A percentile compares a stretch with the other conserved stretches of the same genome.
phyloP scores from a whole-genome alignment of 2,113 vertebrate genomes.

The Macquaria ambigua region DNA sequence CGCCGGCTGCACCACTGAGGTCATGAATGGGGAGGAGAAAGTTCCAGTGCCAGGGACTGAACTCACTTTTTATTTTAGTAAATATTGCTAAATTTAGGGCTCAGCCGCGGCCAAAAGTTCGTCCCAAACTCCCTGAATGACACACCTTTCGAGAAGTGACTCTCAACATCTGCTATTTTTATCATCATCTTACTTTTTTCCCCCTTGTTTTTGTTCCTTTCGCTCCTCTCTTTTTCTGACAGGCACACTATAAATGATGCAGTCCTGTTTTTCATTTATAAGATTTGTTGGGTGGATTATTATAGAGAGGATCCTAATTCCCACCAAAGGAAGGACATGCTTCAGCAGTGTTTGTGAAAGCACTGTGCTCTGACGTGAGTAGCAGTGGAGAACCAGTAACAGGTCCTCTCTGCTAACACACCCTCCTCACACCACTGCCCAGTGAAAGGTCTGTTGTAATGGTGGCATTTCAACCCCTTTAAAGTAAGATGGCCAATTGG shows the following conservation, averaged over 20 bases:
- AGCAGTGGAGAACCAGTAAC: conserved; percentile 68
- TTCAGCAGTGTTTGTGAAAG: conserved; percentile 67
- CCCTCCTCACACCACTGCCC: conserved; percentile 55
- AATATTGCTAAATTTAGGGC: conserved; percentile 81
- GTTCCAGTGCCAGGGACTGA: conserved; percentile 69
- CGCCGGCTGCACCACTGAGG: conserved; percentile 72
- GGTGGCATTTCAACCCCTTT: conserved; percentile 58
- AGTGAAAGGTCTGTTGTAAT: conserved; percentile 52
- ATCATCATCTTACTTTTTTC: conserved; percentile 52
- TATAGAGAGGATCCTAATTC: conserved; percentile 60
- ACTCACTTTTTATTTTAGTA: conserved; percentile 80
- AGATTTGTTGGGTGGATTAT: conserved; percentile 64
- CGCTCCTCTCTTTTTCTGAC: conserved; percentile 15
- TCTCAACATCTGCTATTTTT: conserved; percentile 79
- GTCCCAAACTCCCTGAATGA: conserved; percentile 77
- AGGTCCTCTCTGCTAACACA: conserved; percentile 61
- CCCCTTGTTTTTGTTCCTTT: conserved; percentile 60
- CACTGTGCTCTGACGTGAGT: conserved; percentile 71
- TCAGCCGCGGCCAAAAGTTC: conserved; percentile 51
- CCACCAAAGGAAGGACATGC: conserved; percentile 63
- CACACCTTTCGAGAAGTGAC: conserved; percentile 80
- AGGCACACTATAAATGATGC: conserved; percentile 38
- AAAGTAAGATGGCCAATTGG: conserved; percentile 51
- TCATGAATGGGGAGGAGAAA: conserved; percentile 71
- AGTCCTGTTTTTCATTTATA: conserved; percentile 68